Evolutionary conservation across 2,113 vertebrate species (phyloP), one percentile per base, ranked within the genome.

Genomic region (Osmerus eperlanus): DNA sequence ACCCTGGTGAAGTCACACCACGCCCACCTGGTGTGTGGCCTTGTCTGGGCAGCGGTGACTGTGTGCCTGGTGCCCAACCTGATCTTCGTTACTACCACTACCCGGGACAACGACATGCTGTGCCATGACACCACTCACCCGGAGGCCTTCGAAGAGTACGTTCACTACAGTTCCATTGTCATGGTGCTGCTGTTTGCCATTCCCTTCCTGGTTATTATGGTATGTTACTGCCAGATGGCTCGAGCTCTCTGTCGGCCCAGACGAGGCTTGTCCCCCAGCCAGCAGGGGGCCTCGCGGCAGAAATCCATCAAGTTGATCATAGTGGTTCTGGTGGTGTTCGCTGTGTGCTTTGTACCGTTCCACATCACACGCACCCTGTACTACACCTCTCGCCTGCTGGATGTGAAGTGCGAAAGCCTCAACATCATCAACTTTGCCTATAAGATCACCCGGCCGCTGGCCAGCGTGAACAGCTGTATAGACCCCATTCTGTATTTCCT

Each of bases 401-500:
- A 93, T 3, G 92, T 90, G 0, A 32, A 93, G 72, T 99, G 96
- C 41, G 1, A 1, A 3, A 79, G 90, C 21, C 94, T 97, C 75
- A 96, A 96, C 84, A 82, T 95, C 0, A 85, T 98, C 75, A 98
- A 97, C 78, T 91, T 97, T 60, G 87, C 90, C 29, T 99, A 97
- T 83, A 98, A 99, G 88, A 93, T 96, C 88, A 98, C 95, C 0
- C 87, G 94, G 16, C 96, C 96, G 0, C 88, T 98, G 84, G 97
- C 95, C 63, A 97, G 95, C 61, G 70, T 94, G 82, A 99, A 97
- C 88, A 98, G 97, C 84, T 98, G 96, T 84, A 92, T 98, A 0
- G 95, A 98, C 78, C 96, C 97, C 4, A 91, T 98, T 67, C 85
- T 99, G 7, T 99, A 97, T 88, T 93, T 98, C 83, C 87, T 97